Evolutionary conservation across 2,797 vertebrate species (phyloP).

Genomic region (Pangasius djambal): DNA sequence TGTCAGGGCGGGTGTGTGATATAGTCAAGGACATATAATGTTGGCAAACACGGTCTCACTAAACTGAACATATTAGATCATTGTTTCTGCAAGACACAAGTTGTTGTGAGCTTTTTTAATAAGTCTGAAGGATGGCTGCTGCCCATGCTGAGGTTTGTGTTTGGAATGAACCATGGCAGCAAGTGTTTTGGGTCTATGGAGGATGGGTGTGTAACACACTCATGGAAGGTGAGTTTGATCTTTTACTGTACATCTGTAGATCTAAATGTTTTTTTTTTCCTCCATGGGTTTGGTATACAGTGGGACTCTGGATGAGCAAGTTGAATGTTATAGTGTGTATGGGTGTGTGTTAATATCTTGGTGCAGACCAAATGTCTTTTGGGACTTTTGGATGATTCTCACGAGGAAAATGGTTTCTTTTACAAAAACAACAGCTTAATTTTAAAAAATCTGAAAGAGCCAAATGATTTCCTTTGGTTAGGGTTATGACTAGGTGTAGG

Average conservation of each 20-base stretch:
- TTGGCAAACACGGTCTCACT: neutral
- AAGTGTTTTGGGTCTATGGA: conserved; percentile 60
- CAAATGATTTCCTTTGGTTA: neutral
- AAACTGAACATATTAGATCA: neutral
- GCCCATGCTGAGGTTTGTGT: conserved; percentile 56
- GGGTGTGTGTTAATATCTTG: neutral
- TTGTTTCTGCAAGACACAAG: neutral
- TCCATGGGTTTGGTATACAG: neutral
- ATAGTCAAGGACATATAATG: conserved; percentile 51
- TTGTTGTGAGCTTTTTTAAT: conserved; percentile 13
- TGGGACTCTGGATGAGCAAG: neutral
- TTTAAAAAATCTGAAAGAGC: neutral
- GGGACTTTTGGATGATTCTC: neutral
- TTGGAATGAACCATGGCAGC: conserved; percentile 58
- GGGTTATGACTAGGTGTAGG: neutral
- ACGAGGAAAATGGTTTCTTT: neutral
- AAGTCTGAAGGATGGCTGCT: conserved; percentile 62
- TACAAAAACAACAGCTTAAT: neutral
- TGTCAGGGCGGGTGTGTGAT: conserved; percentile 20
- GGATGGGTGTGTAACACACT: conserved; percentile 70
- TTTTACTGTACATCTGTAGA: neutral
- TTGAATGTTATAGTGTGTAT: neutral
- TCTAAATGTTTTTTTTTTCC: neutral
- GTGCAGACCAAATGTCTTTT: neutral
- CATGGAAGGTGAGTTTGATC: conserved; percentile 71